These are phyloP conservation scores for Paedocypris sp. DNA, from an alignment of 2,113 vertebrate species.

Conservation along the genomic window DNA sequence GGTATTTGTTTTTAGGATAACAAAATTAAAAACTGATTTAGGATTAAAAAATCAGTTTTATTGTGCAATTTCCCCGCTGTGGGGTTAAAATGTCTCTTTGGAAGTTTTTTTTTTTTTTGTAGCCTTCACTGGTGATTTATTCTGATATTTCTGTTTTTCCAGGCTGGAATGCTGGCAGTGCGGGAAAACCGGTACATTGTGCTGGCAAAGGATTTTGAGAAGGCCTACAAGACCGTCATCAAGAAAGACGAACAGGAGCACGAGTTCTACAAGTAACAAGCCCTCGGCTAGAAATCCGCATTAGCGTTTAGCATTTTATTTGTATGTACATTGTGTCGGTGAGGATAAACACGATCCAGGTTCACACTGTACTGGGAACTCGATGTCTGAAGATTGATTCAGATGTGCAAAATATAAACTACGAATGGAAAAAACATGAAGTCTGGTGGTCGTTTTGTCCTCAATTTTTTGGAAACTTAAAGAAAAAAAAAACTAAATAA, in stretches of 20 bases:
- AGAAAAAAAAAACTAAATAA: no score
- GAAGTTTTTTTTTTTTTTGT: no score
- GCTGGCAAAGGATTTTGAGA: constrained; percentile 88
- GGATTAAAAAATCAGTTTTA: no score
- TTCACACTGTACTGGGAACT: constrained; percentile 13
- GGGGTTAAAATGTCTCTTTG: no score
- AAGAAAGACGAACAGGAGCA: constrained; percentile 93
- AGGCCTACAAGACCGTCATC: constrained; percentile 89
- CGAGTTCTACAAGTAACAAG: constrained; percentile 86
- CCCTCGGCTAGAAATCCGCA: neutral
- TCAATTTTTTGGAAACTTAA: constrained; percentile 24
- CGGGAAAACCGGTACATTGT: constrained; percentile 91
- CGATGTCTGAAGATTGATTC: constrained; percentile 9
- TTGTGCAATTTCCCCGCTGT: no score
- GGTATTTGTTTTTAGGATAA: neutral
- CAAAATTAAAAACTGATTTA: no score
- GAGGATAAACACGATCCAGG: neutral
- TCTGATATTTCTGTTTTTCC: constrained; percentile 1
- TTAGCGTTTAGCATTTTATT: constrained; percentile 1
- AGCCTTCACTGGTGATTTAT: neutral
- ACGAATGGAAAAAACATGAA: constrained; percentile 15
- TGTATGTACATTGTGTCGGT: neutral
- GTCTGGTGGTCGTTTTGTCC: constrained; percentile 24
- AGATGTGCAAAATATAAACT: constrained; percentile 7
- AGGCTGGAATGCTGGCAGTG: constrained; percentile 89